phyloP scores from a whole-genome alignment of 2,888 invertebrate genomes.

The Brachylomia viminalis region DNA sequence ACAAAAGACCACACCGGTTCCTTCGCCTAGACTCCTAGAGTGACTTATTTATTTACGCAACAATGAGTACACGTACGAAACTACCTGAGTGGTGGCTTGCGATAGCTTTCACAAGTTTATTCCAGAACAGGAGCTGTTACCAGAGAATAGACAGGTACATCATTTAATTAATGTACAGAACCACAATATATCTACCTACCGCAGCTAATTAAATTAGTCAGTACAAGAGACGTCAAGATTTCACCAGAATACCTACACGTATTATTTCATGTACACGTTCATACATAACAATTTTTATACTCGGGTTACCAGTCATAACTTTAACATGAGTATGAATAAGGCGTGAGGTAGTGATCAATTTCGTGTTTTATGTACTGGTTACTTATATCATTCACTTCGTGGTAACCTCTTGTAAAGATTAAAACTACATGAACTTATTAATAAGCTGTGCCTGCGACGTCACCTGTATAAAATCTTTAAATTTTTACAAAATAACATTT shows the following conservation, averaged over 20 bases:
- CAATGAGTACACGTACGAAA: not conserved
- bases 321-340: conserved; percentile 55
- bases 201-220: conserved; percentile 51
- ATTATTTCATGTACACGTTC: conserved; percentile 43
- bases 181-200: conserved; percentile 16
- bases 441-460: not conserved
- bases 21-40: not conserved
- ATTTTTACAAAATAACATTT: not conserved
- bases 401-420: conserved; percentile 16
- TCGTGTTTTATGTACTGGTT: conserved; percentile 49
- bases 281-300: conserved; percentile 56
- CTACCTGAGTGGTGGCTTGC: not conserved
- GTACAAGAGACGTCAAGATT: conserved; percentile 48
- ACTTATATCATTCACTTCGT: conserved; percentile 45
- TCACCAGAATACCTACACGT: conserved; percentile 62
- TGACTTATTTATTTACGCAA: not conserved
- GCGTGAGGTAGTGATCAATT: conserved; percentile 59
- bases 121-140: not conserved
- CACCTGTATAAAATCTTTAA: too few relatives aligned
- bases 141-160: not conserved
- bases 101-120: not conserved
- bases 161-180: conserved; percentile 25
- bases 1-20: not conserved
- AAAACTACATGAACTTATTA: conserved; percentile 19
- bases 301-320: conserved; percentile 60